Evolutionary conservation across 2,797 vertebrate species (phyloP).

Genomic region (Anguilla pacifica): DNA sequence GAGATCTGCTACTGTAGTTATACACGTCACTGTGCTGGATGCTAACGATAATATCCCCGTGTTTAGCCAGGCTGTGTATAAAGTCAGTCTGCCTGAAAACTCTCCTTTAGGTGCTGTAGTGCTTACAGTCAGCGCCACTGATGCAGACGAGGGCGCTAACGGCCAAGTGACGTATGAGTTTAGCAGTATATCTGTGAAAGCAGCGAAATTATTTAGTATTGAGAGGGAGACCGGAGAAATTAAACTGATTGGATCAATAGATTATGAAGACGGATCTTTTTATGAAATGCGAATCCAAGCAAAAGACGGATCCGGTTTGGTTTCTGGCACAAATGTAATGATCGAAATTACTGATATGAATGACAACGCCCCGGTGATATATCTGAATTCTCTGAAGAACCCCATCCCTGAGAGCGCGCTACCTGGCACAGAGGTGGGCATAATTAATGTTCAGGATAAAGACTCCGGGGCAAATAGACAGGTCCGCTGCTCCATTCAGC

Average conservation of each 20-base stretch:
- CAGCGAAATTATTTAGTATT: slow-evolving; percentile 50
- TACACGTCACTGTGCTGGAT: slow-evolving; percentile 70
- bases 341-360: slow-evolving; percentile 70
- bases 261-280: slow-evolving; percentile 58
- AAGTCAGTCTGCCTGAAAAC: slow-evolving; percentile 69
- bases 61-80: slow-evolving; percentile 69
- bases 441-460: slow-evolving; percentile 53
- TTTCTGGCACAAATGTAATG: slow-evolving; percentile 54
- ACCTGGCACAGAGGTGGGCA: slow-evolving; percentile 51
- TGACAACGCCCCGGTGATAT: slow-evolving; percentile 63
- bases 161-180: slow-evolving; percentile 69
- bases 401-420: slow-evolving; percentile 47
- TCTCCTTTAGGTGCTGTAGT: slow-evolving; percentile 55
- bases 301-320: slow-evolving; percentile 66
- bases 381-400: slow-evolving; percentile 44
- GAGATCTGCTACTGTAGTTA: slow-evolving; percentile 60
- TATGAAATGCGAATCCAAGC: slow-evolving; percentile 69
- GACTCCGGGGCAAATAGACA: slow-evolving; percentile 48
- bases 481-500: slow-evolving; percentile 40
- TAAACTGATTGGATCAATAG: slow-evolving; percentile 50
- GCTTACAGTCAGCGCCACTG: slow-evolving; percentile 63
- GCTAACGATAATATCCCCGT: slow-evolving; percentile 73
- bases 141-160: slow-evolving; percentile 71
- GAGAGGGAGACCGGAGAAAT: slow-evolving; percentile 62
- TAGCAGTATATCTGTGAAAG: slow-evolving; percentile 55